Conservation (phyloP, 1,140 invertebrate species). For the Eciton burchellii region DNA sequence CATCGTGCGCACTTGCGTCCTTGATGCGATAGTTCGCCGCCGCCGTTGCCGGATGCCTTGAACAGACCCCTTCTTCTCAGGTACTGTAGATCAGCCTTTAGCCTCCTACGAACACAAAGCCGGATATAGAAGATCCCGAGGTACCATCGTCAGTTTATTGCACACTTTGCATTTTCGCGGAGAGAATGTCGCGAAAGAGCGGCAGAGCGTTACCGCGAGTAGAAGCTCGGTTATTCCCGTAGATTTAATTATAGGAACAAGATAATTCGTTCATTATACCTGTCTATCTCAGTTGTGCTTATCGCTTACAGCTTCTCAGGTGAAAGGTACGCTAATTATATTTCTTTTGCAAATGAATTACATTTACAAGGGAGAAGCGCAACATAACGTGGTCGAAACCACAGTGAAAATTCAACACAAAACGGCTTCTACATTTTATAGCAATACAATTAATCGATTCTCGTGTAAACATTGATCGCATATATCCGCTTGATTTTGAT, state of each 20-base stretch:
- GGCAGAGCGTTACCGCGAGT: too few relatives aligned
- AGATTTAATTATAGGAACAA: background rate
- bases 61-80: constrained; percentile 87
- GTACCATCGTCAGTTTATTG: background rate
- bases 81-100: constrained; percentile 88
- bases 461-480: too few relatives aligned
- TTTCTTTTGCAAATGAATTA: too few relatives aligned
- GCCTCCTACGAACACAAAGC: constrained; percentile 85
- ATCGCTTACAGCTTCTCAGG: too few relatives aligned
- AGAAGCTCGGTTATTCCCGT: background rate
- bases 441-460: too few relatives aligned
- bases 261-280: too few relatives aligned
- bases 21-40: constrained; percentile 81
- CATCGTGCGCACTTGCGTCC: constrained; percentile 90
- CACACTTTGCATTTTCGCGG: constrained; percentile 23
- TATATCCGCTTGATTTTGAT: background rate
- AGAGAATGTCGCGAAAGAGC: constrained; percentile 19
- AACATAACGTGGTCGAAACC: too few relatives aligned
- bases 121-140: constrained; percentile 31
- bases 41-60: constrained; percentile 77
- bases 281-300: too few relatives aligned
- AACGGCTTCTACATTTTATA: too few relatives aligned
- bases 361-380: too few relatives aligned
- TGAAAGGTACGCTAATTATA: too few relatives aligned
- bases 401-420: too few relatives aligned